Conservation (phyloP, 2,797 vertebrate genomes). For the Xerus rutilus region DNA sequence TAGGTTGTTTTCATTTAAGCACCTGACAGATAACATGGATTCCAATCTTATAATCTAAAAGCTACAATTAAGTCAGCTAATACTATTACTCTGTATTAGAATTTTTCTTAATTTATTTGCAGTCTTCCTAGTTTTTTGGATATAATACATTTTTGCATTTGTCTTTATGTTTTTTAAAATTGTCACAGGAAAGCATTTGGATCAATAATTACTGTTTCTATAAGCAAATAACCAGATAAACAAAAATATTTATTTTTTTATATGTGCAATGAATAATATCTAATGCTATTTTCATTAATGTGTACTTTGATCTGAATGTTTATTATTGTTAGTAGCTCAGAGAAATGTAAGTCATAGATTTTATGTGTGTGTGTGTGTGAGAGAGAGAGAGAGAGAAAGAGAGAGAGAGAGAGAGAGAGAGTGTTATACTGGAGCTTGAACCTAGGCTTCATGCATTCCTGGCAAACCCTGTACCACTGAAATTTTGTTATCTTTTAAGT, state of each 20-base stretch:
- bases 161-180: background rate
- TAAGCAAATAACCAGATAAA: slow-evolving; percentile 2
- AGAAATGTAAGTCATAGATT: background rate
- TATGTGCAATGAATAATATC: background rate
- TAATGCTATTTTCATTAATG: background rate
- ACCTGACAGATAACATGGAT: background rate
- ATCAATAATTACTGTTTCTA: background rate
- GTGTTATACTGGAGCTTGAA: too few species aligned
- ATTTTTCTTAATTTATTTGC: slow-evolving; percentile 42
- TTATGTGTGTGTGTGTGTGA: too few species aligned
- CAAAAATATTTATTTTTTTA: background rate
- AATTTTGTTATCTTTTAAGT: slow-evolving; percentile 1
- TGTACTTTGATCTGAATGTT: slow-evolving; percentile 39
- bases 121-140: background rate
- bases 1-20: slow-evolving; percentile 3
- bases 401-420: too few species aligned
- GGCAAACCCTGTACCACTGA: too few species aligned
- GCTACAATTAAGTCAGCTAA: background rate
- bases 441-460: too few species aligned
- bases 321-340: background rate
- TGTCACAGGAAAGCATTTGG: background rate
- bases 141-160: slow-evolving; percentile 41
- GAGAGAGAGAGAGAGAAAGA: too few species aligned
- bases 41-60: slow-evolving; percentile 47
- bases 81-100: background rate